phyloP scores from a whole-genome alignment of 2,797 vertebrate species.

The Spinibarbus caldwelli region DNA sequence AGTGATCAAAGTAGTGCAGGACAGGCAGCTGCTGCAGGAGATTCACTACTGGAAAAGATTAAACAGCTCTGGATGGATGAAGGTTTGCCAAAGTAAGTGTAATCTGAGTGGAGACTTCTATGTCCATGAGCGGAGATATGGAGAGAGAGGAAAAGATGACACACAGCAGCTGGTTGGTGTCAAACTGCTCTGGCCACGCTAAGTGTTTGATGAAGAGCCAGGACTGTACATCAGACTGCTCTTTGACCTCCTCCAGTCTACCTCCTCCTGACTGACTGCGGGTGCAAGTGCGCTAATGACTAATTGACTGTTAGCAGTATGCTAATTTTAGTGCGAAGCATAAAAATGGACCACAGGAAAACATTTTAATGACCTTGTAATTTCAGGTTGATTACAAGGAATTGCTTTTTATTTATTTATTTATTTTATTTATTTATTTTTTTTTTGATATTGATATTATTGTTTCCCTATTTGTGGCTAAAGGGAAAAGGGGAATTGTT shows the following conservation, averaged over 20 bases:
- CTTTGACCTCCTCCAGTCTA: constrained; percentile 41
- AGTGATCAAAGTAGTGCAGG: constrained; percentile 57
- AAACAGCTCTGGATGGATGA: constrained; percentile 52
- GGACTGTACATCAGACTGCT: constrained; percentile 55
- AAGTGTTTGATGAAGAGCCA: constrained; percentile 58
- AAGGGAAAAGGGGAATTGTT: background rate
- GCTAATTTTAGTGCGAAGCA: background rate
- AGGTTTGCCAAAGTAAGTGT: constrained; percentile 49
- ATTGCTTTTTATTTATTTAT: too few relatives aligned
- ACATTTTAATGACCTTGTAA: background rate
- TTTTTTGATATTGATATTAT: background rate
- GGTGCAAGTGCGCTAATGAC: background rate
- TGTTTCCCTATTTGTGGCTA: background rate
- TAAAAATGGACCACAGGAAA: background rate
- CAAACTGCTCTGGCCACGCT: constrained; percentile 51
- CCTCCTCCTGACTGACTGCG: constrained; percentile 32
- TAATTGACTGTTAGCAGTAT: constrained; percentile 29
- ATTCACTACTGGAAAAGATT: constrained; percentile 56
- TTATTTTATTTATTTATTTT: too few relatives aligned
- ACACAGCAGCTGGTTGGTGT: constrained; percentile 57
- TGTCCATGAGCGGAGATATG: constrained; percentile 29
- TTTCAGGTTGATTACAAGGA: background rate
- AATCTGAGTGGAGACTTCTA: constrained; percentile 24
- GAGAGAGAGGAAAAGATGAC: constrained; percentile 55
- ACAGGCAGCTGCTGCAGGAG: constrained; percentile 52